A percentile compares a stretch with the other conserved stretches of the same genome.
phyloP scores from a whole-genome alignment of 2,113 vertebrate genomes.

The Rostratula benghalensis region DNA sequence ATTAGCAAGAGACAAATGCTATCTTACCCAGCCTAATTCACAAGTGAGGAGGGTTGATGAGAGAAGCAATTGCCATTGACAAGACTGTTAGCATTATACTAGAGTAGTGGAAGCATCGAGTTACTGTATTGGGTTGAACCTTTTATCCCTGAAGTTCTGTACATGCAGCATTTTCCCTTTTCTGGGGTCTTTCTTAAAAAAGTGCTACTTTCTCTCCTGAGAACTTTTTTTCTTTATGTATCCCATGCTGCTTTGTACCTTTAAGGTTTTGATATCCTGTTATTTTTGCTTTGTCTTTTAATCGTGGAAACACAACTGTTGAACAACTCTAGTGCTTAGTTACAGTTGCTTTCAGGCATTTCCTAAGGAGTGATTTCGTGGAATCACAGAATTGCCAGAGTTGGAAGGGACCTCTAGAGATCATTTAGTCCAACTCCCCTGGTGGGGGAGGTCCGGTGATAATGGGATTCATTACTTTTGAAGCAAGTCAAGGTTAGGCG shows the following conservation, averaged over 20 bases:
- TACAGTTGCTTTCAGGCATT: background rate
- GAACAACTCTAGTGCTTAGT: background rate
- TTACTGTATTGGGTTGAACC: background rate
- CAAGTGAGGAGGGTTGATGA: background rate
- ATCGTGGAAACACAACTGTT: background rate
- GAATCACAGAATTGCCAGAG: no score
- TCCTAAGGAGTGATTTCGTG: background rate
- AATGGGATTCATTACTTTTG: background rate
- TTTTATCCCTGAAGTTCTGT: background rate
- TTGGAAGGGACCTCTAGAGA: no score
- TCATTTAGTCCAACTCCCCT: no score
- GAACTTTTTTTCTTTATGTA: background rate
- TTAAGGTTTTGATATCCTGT: background rate
- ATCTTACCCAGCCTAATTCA: background rate
- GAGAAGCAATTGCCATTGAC: background rate
- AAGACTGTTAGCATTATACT: background rate
- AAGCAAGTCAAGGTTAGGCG: background rate
- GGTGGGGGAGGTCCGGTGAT: background rate
- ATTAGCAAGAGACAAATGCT: background rate
- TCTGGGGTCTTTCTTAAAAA: background rate
- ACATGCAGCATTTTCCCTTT: background rate
- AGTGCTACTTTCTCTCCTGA: background rate
- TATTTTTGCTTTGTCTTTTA: background rate
- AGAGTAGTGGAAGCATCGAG: background rate
- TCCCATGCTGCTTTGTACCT: background rate